Conservation (phyloP, 1,140 invertebrate genomes). For the Drosophila simulans region DNA sequence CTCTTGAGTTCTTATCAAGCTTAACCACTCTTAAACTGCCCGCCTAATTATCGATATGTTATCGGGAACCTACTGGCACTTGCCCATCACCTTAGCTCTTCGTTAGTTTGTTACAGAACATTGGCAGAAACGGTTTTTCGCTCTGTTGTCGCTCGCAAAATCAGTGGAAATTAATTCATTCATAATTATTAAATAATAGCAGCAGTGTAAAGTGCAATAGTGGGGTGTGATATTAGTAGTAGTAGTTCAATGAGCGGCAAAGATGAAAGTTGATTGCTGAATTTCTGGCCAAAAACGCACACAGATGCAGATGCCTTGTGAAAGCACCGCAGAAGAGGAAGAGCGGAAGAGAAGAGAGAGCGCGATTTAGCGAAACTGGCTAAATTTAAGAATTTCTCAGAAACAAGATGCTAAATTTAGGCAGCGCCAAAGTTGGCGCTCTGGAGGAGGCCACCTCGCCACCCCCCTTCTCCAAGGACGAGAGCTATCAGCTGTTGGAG, state of each 20-base stretch:
- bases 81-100: background rate
- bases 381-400: conserved; percentile 32
- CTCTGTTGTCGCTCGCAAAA: background rate
- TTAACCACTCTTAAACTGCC: background rate
- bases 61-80: background rate
- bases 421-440: conserved; percentile 32
- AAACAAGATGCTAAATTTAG: conserved; percentile 75
- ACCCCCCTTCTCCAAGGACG: conserved; percentile 8
- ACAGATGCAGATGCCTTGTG: conserved; percentile 26
- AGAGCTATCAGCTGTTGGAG: conserved; percentile 41
- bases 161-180: conserved; percentile 2
- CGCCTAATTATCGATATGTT: background rate
- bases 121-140: conserved; percentile 7
- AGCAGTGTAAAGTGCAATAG: conserved; percentile 26
- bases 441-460: conserved; percentile 27
- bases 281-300: conserved; percentile 29
- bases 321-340: conserved; percentile 42
- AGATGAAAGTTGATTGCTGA: conserved; percentile 12
- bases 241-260: conserved; percentile 3
- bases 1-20: background rate
- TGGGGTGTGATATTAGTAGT: conserved; percentile 29
- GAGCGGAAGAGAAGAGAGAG: conserved; percentile 23
- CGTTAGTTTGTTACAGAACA: background rate
- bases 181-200: background rate
- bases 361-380: conserved; percentile 7